Evolutionary conservation across 2,113 vertebrate genomes (phyloP).

Genomic region (Erythrolamprus reginae): DNA sequence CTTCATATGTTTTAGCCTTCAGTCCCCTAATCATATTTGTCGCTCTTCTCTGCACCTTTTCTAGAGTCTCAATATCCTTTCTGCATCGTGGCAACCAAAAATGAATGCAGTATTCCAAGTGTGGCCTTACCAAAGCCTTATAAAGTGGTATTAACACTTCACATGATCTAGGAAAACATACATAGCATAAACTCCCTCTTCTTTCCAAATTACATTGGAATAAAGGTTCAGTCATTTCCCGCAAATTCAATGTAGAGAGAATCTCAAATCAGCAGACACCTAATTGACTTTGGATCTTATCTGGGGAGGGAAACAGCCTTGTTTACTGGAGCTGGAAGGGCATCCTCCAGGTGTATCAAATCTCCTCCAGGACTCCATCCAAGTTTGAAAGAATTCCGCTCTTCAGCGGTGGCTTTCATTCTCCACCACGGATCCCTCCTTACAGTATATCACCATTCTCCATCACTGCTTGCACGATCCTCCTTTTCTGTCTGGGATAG

Average conservation of each 20-base stretch:
- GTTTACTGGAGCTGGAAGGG: background rate
- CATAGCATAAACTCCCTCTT: background rate
- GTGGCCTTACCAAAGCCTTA: no score
- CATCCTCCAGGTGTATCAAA: background rate
- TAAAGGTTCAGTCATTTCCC: background rate
- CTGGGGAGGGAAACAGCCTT: background rate
- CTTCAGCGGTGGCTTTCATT: background rate
- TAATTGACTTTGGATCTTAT: background rate
- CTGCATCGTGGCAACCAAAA: no score
- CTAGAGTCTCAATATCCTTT: no score
- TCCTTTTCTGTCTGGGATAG: background rate
- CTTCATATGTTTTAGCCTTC: no score
- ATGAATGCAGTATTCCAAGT: no score
- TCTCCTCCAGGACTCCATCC: background rate
- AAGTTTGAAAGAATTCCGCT: background rate
- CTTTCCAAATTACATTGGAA: background rate
- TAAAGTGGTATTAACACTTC: no score
- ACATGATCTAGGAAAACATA: background rate
- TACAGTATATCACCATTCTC: background rate
- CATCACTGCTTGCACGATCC: fast-evolving
- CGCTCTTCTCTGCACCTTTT: no score
- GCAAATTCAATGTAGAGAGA: background rate
- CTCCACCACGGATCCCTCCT: background rate
- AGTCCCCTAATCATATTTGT: no score
- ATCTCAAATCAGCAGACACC: background rate